A percentile compares a stretch with the other conserved stretches of the same genome.
Evolutionary conservation across 1,140 invertebrate genomes (phyloP).

Genomic region (Sitobion miscanthi): DNA sequence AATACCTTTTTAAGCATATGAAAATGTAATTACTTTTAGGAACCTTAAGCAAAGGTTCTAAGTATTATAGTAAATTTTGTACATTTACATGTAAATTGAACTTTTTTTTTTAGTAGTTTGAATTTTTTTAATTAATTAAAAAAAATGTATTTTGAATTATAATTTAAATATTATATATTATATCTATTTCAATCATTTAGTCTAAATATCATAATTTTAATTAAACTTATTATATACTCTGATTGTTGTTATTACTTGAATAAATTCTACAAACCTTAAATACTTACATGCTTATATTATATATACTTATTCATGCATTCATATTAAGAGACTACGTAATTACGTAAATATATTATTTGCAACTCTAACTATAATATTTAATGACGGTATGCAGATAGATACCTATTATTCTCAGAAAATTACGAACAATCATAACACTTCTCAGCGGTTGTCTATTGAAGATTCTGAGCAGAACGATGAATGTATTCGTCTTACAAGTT

Average conservation of each 20-base stretch:
- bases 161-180: not conserved
- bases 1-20: not conserved
- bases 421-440: not conserved
- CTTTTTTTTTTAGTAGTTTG: not conserved
- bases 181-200: not conserved
- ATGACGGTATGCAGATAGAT: too few species aligned
- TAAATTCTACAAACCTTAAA: not conserved
- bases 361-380: too few species aligned
- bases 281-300: too few species aligned
- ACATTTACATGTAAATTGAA: not conserved
- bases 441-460: not conserved
- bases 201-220: not conserved
- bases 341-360: too few species aligned
- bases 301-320: too few species aligned
- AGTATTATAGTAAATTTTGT: not conserved
- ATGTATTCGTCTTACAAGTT: not conserved
- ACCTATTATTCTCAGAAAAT: too few species aligned
- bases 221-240: slow-evolving; percentile 5
- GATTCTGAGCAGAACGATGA: not conserved
- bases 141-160: not conserved
- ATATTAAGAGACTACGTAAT: too few species aligned
- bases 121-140: not conserved
- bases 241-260: not conserved
- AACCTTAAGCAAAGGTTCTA: not conserved
- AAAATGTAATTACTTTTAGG: not conserved